Conservation (phyloP, 2,113 vertebrate species). For the Chiloscyllium plagiosum region DNA sequence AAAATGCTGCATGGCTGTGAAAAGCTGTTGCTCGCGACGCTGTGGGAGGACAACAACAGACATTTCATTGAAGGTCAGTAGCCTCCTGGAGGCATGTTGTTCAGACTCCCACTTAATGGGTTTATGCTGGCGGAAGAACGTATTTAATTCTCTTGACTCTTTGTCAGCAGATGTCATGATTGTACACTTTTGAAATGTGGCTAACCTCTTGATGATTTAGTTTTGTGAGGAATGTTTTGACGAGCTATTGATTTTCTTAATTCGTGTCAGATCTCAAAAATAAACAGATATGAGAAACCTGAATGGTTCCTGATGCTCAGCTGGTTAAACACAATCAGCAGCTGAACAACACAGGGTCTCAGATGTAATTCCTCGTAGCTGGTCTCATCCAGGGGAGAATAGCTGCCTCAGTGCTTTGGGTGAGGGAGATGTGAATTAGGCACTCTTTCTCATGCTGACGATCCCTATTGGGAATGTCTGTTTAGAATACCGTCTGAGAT, state of each 20-base stretch:
- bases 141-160: background rate
- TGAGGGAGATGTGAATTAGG: background rate
- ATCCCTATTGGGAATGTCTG: background rate
- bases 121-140: background rate
- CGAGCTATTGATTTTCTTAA: background rate
- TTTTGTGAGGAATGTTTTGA: background rate
- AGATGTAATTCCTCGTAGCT: background rate
- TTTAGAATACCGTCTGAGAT: background rate
- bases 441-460: background rate
- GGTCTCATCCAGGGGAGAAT: background rate
- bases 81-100: background rate
- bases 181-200: background rate
- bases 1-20: background rate
- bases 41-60: background rate
- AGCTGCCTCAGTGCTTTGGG: background rate
- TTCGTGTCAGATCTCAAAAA: background rate
- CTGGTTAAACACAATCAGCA: background rate
- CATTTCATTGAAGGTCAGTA: background rate
- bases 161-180: background rate
- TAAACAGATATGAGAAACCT: background rate
- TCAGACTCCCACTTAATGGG: background rate
- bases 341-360: background rate
- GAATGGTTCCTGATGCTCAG: background rate
- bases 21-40: background rate
- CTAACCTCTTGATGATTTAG: background rate